Evolutionary conservation across 2,113 vertebrate species (phyloP), one percentile per base, ranked within the genome.

Genomic region (Lepidiolamprologus cunningtoni): DNA sequence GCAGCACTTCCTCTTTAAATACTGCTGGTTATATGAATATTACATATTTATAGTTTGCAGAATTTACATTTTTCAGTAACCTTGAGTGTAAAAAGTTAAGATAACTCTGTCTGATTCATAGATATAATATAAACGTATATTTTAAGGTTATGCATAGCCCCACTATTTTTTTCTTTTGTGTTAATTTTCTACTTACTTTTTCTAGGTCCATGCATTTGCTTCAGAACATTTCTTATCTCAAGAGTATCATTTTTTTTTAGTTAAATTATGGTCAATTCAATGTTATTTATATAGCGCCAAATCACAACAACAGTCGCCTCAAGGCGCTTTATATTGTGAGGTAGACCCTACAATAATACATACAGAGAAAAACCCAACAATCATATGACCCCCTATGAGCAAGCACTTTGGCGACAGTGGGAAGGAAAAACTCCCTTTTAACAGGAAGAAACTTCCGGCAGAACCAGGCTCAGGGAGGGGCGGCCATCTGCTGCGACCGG

Each of bases 401-500:
- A 21, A 54, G 52, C 52, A 54, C 52, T 54, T 21, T 23, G 53
- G 0, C 2, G 0, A 54, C n/a, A 54, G 53, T 54, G n/a, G n/a
- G n/a, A 12, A 12, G n/a, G 10, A 54, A 21, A 23, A 54, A 7
- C 0, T 54, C 53, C n/a, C n/a, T 12, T 54, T 54, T 54, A 54
- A 23, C 10, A 54, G n/a, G n/a, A 54, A 54, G 0, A 54, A 54
- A 54, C 53, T n/a, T 54, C n/a, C 0, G 1, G n/a, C 10, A 54
- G 2, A 23, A 54, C n/a, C 52, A 21, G n/a, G 6, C n/a, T 54
- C n/a, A 54, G n/a, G 9, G 3, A 53, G 5, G 0, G 19, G n/a
- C 0, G 0, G 52, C 53, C 10, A 54, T 54, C 53, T 54, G 52
- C 19, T n/a, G 5, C 0, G 9, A 53, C 19, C 5, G 3, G 19